A percentile compares a stretch with the other conserved stretches of the same genome.
These are phyloP conservation scores for Aurelia coerulea DNA, from an alignment of 30 jellyfish, hydroid and myxozoan genomes.

Conservation along the genomic window DNA sequence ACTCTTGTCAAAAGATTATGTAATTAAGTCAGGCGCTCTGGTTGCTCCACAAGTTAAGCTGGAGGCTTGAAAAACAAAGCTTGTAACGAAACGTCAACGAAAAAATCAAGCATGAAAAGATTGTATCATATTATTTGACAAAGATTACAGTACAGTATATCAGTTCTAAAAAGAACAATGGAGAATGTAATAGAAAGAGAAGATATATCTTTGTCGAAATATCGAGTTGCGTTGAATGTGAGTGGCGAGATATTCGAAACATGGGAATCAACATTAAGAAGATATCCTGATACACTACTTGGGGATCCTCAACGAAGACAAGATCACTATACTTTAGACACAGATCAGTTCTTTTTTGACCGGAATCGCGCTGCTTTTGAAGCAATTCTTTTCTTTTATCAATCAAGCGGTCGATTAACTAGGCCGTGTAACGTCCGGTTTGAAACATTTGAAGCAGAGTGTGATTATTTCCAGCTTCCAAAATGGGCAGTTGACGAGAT, in stretches of 20 bases:
- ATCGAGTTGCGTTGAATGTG: slow-evolving; percentile 66
- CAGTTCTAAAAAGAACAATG: background rate
- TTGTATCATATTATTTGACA: background rate
- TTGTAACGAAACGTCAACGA: too few species aligned
- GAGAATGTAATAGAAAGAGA: background rate
- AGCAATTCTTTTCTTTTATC: slow-evolving; percentile 91
- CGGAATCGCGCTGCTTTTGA: slow-evolving; percentile 88
- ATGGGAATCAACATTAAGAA: slow-evolving; percentile 77
- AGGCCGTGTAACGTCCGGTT: slow-evolving; percentile 82
- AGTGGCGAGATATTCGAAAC: slow-evolving; percentile 95
- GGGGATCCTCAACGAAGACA: slow-evolving; percentile 74
- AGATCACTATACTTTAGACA: slow-evolving; percentile 4
- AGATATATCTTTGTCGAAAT: background rate
- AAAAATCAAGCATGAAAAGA: too few species aligned
- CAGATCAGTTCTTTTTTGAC: slow-evolving; percentile 77
- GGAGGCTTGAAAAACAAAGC: too few species aligned
- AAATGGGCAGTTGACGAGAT: slow-evolving; percentile 49
- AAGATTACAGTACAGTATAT: background rate
- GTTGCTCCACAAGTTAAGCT: too few species aligned
- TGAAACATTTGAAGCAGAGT: slow-evolving; percentile 88
- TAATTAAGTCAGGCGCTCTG: too few species aligned
- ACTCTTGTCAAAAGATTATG: too few species aligned
- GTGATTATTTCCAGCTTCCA: slow-evolving; percentile 83
- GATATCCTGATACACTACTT: slow-evolving; percentile 89
- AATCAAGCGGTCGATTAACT: slow-evolving; percentile 84